A percentile compares a stretch with the other conserved stretches of the same genome.
Conservation (phyloP, 2,888 invertebrate species). For the Aporophyla lueneburgensis region DNA sequence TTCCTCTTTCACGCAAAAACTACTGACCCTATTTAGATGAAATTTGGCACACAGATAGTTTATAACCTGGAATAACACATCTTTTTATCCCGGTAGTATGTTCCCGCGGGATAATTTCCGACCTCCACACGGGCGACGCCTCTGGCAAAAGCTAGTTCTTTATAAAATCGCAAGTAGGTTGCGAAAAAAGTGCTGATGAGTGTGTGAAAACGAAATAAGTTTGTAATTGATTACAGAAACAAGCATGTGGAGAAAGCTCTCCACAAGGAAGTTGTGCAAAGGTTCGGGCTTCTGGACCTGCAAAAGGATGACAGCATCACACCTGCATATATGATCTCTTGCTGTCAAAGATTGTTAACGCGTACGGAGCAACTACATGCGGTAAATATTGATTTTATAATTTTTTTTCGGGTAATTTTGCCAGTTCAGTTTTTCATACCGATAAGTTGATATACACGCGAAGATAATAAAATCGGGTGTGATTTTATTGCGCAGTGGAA, state of each 20-base stretch:
- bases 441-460: no score
- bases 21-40: no score
- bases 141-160: no score
- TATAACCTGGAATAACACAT: no score
- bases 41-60: no score
- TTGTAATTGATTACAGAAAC: slow-evolving; percentile 89
- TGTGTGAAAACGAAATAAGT: background rate
- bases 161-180: background rate
- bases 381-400: slow-evolving; percentile 69
- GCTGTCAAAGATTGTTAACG: slow-evolving; percentile 93
- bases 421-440: background rate
- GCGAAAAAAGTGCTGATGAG: no score
- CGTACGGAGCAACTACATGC: slow-evolving; percentile 79
- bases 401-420: background rate
- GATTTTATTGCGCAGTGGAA: no score
- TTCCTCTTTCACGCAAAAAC: no score
- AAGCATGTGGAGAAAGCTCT: slow-evolving; percentile 95
- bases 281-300: slow-evolving; percentile 93
- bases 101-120: no score
- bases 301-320: slow-evolving; percentile 97
- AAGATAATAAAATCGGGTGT: no score
- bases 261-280: slow-evolving; percentile 92
- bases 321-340: slow-evolving; percentile 96
- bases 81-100: no score
- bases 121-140: no score